Evolutionary conservation across 2,888 invertebrate genomes (phyloP), one percentile per base, ranked within the genome.

Genomic region (Petrolisthes manimaculis): DNA sequence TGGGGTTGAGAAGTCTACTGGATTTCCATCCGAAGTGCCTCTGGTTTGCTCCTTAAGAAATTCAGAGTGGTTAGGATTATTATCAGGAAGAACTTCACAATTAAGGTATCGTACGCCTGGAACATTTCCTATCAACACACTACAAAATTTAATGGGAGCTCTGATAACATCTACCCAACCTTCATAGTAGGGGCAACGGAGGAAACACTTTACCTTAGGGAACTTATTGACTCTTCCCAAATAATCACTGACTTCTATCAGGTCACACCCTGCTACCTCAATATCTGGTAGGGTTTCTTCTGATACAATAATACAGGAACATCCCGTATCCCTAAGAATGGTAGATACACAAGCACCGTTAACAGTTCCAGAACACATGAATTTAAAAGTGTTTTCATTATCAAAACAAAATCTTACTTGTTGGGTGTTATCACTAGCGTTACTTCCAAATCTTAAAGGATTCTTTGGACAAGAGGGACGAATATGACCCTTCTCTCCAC

Each of bases 371-470:
- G 75, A 75, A n/a, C n/a, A 75, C 21, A 24, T 9, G 5, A n/a
- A 75, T 14, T 75, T 21, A n/a, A 12, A 24, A 12, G 9, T 24
- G 21, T 1, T n/a, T 3, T 14, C 9, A 12, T 75, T 21, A 5
- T 75, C 75, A n/a, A 75, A 75, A 75, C 75, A 74, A 74, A 74
- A 74, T 9, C 74, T 24, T 75, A 21, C 37, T 21, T 75, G 9
- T 4, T 75, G 75, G 9, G n/a, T 75, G 3, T 75, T 21, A 61
- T 6, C 6, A 14, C 8, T 9, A 61, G 14, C 14, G 14, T 61
- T 61, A 14, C 8, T 9, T 24, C 21, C 2, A 6, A 75, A 75
- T n/a, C n/a, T 12, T 12, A 75, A 6, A 37, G 12, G 75, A 4
- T 75, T 21, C 75, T 75, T 75, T 9, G 21, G 24, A n/a, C 75